These are phyloP conservation scores for Theristicus caerulescens DNA, from an alignment of 2,113 vertebrate species.

Conservation along the genomic window DNA sequence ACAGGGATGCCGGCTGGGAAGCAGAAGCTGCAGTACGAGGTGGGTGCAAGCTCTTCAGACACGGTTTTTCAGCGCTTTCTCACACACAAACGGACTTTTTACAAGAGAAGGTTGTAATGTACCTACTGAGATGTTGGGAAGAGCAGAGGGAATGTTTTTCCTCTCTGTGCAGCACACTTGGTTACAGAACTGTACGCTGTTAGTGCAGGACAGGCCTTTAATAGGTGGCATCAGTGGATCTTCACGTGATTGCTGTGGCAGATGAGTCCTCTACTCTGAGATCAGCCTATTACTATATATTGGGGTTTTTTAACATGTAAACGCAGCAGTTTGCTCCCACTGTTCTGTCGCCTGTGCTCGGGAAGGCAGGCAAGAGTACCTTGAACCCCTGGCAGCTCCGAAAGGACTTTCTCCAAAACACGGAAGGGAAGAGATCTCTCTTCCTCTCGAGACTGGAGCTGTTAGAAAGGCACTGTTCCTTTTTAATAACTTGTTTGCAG, in stretches of 20 bases:
- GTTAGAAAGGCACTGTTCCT: not conserved
- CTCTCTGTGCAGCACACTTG: not conserved
- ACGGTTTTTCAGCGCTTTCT: not conserved
- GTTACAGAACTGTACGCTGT: not conserved
- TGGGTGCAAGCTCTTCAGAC: slow-evolving; percentile 53
- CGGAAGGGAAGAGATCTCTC: not conserved
- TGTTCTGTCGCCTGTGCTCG: not conserved
- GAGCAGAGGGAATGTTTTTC: not conserved
- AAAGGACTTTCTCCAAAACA: not conserved
- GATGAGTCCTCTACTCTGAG: not conserved
- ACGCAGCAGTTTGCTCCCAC: not conserved
- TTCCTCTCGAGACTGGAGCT: not conserved
- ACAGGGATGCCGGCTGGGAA: slow-evolving; percentile 98
- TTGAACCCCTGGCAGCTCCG: not conserved
- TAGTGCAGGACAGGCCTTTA: not conserved
- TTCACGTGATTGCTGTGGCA: not conserved
- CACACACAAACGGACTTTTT: not conserved
- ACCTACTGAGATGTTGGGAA: not conserved
- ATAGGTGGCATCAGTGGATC: not conserved
- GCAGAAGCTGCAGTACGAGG: slow-evolving; percentile 97
- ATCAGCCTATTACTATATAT: not conserved
- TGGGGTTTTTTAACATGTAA: not conserved
- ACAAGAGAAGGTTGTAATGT: not conserved
- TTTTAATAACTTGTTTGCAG: not conserved
- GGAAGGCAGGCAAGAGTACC: not conserved